Base-by-base conservation (phyloP, 2,888 invertebrate species). In the Arrhopalites spinosus region DNA sequence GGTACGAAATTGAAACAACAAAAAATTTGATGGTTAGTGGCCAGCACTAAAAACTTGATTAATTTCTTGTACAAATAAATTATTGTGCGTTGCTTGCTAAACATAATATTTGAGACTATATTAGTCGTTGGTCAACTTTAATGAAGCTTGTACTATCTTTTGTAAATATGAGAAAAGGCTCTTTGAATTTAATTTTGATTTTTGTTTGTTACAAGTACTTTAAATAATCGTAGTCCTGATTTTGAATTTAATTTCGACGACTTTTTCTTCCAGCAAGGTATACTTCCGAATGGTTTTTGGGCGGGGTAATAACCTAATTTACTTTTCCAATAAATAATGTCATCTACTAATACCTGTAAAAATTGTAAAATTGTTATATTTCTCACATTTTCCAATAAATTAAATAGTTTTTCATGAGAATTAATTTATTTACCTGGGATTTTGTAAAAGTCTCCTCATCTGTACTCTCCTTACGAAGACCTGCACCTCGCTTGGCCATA, bases 251-350 rank as follows among this genome's bases (percentile, higher is more conserved):
- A 17, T 45, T 7, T 7, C 3, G 53, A 53, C n/a, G n/a, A 5
- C 3, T 13, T 13, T 17, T 53, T 53, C n/a, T 70, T 70, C 70
- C 70, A 70, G 1, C 56, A 30, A 13, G 70, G 70, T 20, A 70
- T 25, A n/a, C 30, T 20, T 2, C 30, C 29, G 20, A 2, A 36
- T 1, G 56, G 25, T 53, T 8, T 15, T 1, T 56, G 70, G 20
- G 53, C 36, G 8, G 70, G 70, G 20, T n/a, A 70, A 27, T 70
- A 70, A 13, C 70, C 36, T 1, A 50, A n/a, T n/a, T n/a, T 1
- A 30, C 25, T 8, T 56, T 70, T 70, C 56, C 56, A 70, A 1
- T 15, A 3, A 2, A 7, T 29, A 36, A 56, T 53, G 20, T 70
- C 70, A 1, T 23, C 27, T 30, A 70, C 36, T 25, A 67, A 7